phyloP scores from a whole-genome alignment of 2,888 invertebrate species.

The Plebejus argus region DNA sequence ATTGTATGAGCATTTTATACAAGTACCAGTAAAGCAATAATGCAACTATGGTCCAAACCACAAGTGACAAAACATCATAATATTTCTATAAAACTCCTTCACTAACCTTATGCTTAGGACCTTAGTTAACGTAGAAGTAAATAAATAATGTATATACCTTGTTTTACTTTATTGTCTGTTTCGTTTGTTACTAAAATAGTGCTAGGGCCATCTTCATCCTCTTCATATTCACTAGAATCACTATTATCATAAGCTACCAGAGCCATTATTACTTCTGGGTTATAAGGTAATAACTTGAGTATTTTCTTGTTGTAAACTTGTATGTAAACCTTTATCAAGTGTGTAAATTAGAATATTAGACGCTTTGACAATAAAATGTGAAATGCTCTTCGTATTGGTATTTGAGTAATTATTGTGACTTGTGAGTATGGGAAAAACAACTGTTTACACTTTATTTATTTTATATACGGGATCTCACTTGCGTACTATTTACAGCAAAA shows the following conservation, averaged over 20 bases:
- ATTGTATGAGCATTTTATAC: not conserved
- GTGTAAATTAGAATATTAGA: not conserved
- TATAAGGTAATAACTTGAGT: not conserved
- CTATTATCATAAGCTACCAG: conserved; percentile 83
- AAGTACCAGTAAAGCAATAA: not conserved
- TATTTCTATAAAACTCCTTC: too few relatives aligned
- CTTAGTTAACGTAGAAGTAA: not conserved
- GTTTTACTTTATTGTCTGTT: not conserved
- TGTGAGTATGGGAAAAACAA: not conserved
- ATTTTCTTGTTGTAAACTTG: too few relatives aligned
- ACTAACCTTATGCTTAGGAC: too few relatives aligned
- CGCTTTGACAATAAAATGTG: not conserved
- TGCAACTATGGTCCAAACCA: not conserved
- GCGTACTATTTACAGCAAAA: not conserved
- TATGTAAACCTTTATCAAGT: not conserved
- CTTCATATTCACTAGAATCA: conserved; percentile 70
- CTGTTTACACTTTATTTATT: not conserved
- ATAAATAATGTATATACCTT: not conserved
- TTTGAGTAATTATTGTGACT: too few relatives aligned
- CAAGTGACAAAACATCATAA: not conserved
- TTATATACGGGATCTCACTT: not conserved
- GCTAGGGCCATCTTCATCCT: conserved; percentile 44
- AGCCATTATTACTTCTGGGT: conserved; percentile 66
- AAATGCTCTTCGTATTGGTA: not conserved
- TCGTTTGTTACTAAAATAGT: not conserved